Base-by-base conservation (phyloP, 2,797 vertebrate genomes). In the Pipistrellus nathusii region DNA sequence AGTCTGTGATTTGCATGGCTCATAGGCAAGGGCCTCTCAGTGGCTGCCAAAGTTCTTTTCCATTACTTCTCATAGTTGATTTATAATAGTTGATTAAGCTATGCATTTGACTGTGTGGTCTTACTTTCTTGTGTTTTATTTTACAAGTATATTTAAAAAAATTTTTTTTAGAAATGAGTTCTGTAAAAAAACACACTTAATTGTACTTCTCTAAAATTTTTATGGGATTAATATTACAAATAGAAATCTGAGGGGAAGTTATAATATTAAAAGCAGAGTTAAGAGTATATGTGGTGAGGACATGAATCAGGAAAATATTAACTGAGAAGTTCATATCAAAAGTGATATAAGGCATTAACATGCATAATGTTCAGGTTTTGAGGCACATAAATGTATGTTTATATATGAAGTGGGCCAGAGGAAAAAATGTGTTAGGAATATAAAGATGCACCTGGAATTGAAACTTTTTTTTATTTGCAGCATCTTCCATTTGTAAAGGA, bases 381-480 rank as follows among this genome's bases (percentile, higher is more conserved):
- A 27, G 8, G 30, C 10, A 69, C n/a, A 25, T 53, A 17, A 27
- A 48, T 14, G 3, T 78, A 72, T 35, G 73, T 90, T 80, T 82
- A 84, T 82, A 32, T 32, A 27, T 46, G 30, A 68, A 44, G 23
- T 71, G 20, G 21, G 30, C 30, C 38, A 86, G 35, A 66, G 46
- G 3, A 89, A 89, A 90, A 92, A 51, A 77, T 66, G 46, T 51
- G 20, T 84, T 41, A 68, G 75, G 88, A 69, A 86, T 89, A 30
- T 64, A 53, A 95, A 86, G 44, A 88, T 82, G 41, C 14, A 92
- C 27, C 73, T 92, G 18, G 11, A 71, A n/a, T 41, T 64, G 72
- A 32, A 51, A 32, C n/a, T 27, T 77, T 78, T 27, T 27, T 90
- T 87, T 85, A 83, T 27, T 59, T 69, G 59, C 48, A 75, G 7